Evolutionary conservation across 2,797 vertebrate genomes (phyloP), one percentile per base, ranked within the genome.

Genomic region (Sebastes cheni): DNA sequence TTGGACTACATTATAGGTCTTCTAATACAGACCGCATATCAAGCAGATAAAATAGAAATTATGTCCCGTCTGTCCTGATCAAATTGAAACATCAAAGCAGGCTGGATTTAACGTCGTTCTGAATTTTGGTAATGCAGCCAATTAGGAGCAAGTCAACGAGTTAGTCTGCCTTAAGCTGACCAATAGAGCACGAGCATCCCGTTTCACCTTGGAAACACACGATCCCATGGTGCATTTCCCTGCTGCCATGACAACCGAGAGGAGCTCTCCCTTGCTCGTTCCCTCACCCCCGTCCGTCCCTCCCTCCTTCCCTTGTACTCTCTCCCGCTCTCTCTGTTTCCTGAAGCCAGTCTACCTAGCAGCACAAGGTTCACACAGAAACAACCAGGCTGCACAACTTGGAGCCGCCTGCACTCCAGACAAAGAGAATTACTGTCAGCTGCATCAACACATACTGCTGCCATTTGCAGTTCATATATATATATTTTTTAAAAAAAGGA

Each of bases 181-280:
- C 93, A 94, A 94, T 93, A 30, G 88, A 89, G 84, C 62, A 70
- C 79, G 12, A 92, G 92, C 91, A 94, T 94, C 92, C 89, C 23
- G 56, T 92, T 92, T 94, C 91, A 93, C 93, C 93, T 92, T 93
- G 92, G 92, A 94, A 94, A 94, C 94, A 89, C 85, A 80, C 88
- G 10, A 92, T 94, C 94, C 92, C 93, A 89, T 92, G 89, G 92
- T 91, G 94, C 92, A 92, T 94, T 94, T 94, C 88, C 87, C 88
- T 94, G 93, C 93, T 95, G 89, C 93, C 93, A 94, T 95, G 92
- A 93, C 94, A 93, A 95, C 93, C 76, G 72, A 89, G 64, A 92
- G 84, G 90, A 92, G 90, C 88, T 90, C 92, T 91, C 88, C 89
- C 88, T 82, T 23, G 69, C 87, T 88, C 59, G 13, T 81, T 86